phyloP scores from a whole-genome alignment of 2,113 vertebrate genomes.

The Channa argus region DNA sequence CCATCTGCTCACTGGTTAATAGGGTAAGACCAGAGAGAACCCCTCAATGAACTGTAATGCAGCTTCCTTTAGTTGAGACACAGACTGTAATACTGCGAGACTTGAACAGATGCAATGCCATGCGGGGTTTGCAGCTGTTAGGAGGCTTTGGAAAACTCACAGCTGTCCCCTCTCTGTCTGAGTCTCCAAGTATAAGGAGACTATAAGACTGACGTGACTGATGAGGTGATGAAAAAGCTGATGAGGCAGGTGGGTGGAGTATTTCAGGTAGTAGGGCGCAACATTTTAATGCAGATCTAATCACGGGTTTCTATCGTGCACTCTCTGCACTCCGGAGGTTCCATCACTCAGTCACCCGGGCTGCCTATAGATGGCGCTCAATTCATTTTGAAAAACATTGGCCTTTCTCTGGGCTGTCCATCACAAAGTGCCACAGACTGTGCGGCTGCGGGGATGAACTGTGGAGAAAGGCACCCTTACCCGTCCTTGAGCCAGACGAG shows the following conservation, averaged over 20 bases:
- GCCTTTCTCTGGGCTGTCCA: conserved; percentile 56
- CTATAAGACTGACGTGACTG: conserved; percentile 53
- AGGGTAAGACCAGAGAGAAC: conserved; percentile 60
- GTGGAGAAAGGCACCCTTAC: conserved; percentile 76
- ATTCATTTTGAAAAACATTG: conserved; percentile 59
- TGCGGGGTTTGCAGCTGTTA: conserved; percentile 75
- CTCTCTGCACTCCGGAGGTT: not conserved
- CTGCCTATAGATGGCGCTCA: conserved; percentile 76
- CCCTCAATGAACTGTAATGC: conserved; percentile 43
- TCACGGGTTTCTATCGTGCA: not conserved
- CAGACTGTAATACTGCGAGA: conserved; percentile 29
- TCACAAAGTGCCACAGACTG: conserved; percentile 68
- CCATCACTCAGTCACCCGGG: conserved; percentile 2
- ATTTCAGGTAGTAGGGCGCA: conserved; percentile 44
- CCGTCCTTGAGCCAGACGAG: conserved; percentile 80
- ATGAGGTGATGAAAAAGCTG: conserved; percentile 55
- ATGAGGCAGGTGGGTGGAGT: conserved; percentile 40
- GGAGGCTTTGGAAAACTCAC: conserved; percentile 59
- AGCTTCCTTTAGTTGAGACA: conserved; percentile 38
- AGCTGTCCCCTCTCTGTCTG: conserved; percentile 67
- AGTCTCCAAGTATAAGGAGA: conserved; percentile 46
- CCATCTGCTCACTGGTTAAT: conserved; percentile 70
- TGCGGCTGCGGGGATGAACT: conserved; percentile 60
- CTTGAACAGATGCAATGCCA: conserved; percentile 69
- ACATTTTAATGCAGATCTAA: conserved; percentile 4